Evolutionary conservation across 2,797 vertebrate genomes (phyloP), one percentile per base, ranked within the genome.

Genomic region (Bradypus variegatus): DNA sequence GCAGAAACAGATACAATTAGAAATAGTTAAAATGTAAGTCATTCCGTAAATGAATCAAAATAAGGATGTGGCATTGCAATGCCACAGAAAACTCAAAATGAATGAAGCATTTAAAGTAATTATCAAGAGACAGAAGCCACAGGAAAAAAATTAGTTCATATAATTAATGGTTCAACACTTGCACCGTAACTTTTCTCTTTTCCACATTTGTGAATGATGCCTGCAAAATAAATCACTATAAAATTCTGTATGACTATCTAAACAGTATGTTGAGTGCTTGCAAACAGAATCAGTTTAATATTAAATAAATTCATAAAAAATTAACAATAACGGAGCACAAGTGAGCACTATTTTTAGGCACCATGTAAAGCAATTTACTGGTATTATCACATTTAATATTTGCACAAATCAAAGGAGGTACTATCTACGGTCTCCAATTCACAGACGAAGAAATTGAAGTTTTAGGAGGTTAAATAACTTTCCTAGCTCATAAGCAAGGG

Each of bases 1-100:
- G n/a, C 31, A 93, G 41, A 75, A 87, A 87, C 50, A 95, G 75
- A 90, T 60, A 85, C 3, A 91, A 80, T 88, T 18, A 94, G 33
- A 89, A 91, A 85, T 0, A 2, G 33, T 55, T 25, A 75, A 70
- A 60, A 19, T n/a, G 15, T 93, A 60, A 75, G 38, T 78, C 10
- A 82, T 76, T 87, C 53, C 89, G 86, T 5, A 85, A 62, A 89
- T 60, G 31, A 50, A 81, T 70, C 21, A 82, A 82, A 85, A 67
- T 79, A 85, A 69, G 31, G 53, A 67, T 29, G 4, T 19, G 38
- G 50, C 38, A 69, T 4, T 60, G 21, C n/a, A 79, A 45, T 27
- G 53, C 36, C 78, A 91, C 13, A 62, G 58, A 73, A 3, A 84
- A 23, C 10, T 58, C 60, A 55, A 93, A 48, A 91, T 27, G 3